Percentiles rank a stretch among this genome's conserved stretches.
Conservation (phyloP, 2,888 invertebrate species). For the Cordilura impudica region DNA sequence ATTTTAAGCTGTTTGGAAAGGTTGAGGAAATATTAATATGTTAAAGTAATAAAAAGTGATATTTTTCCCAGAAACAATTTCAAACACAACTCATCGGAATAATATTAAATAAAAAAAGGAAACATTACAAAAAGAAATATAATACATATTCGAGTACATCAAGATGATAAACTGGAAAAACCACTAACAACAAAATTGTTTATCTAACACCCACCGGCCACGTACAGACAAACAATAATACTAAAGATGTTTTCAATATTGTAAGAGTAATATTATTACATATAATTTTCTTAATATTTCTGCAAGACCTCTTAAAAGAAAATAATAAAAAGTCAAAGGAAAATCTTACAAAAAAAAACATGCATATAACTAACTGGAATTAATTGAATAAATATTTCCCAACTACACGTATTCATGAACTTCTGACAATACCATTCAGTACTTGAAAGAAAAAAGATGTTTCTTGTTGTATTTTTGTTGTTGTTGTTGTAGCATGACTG, state of each 20-base stretch:
- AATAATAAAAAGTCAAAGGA: not conserved
- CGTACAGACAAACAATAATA: not conserved
- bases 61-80: not conserved
- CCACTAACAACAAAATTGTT: not conserved
- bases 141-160: not conserved
- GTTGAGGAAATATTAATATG: not conserved
- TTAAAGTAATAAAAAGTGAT: not conserved
- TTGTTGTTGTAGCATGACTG: too few relatives aligned
- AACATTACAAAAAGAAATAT: not conserved
- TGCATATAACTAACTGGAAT: too few relatives aligned
- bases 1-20: constrained; percentile 4
- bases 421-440: not conserved
- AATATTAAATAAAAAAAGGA: too few relatives aligned
- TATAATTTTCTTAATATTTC: not conserved
- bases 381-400: not conserved
- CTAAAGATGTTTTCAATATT: not conserved
- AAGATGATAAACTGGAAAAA: constrained; percentile 19
- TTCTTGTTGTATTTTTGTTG: too few relatives aligned
- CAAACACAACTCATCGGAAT: too few relatives aligned
- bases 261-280: not conserved
- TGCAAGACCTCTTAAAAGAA: constrained; percentile 37
- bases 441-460: constrained; percentile 58
- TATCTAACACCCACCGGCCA: constrained; percentile 37
- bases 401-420: not conserved
- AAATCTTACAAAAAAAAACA: constrained; percentile 14